Percentiles rank a stretch among this genome's conserved stretches.
Conservation (phyloP, 37 sponge, comb jelly and placozoan genomes). For the Cladorhizidae sp. region DNA sequence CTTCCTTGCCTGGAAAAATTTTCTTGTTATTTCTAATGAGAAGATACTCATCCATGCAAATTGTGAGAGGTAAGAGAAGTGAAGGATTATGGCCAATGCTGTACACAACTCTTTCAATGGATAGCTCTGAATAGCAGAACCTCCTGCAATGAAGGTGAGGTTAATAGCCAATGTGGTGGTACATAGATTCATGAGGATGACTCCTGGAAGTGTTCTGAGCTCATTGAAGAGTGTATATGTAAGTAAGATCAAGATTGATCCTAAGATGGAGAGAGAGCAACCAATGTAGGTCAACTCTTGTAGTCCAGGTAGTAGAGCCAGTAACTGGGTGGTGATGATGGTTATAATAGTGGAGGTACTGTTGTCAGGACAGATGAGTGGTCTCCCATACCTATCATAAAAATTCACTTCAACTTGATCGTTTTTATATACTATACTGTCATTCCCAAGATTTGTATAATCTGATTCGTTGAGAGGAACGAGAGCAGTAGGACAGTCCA, state of each 20-base stretch:
- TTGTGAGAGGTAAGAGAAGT: slow-evolving; percentile 43
- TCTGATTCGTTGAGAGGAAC: slow-evolving; percentile 11
- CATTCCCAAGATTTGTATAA: background rate
- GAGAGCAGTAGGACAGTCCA: slow-evolving; percentile 3
- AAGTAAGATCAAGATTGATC: slow-evolving; percentile 26
- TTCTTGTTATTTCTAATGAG: slow-evolving; percentile 17
- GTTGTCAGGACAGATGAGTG: slow-evolving; percentile 16
- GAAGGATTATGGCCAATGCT: slow-evolving; percentile 18
- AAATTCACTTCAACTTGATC: background rate
- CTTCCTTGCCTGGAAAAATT: background rate
- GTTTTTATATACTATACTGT: background rate
- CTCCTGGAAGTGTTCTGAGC: slow-evolving; percentile 42
- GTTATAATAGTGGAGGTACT: slow-evolving; percentile 4
- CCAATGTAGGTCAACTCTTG: slow-evolving; percentile 45
- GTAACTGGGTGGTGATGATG: background rate
- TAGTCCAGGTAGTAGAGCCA: slow-evolving; percentile 14
- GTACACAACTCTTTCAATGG: background rate
- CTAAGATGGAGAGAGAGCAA: slow-evolving; percentile 56
- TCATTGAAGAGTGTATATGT: slow-evolving; percentile 62
- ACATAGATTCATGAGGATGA: slow-evolving; percentile 50
- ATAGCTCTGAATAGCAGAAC: background rate
- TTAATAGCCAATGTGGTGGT: slow-evolving; percentile 28
- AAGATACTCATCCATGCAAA: slow-evolving; percentile 63
- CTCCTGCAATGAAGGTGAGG: slow-evolving; percentile 26
- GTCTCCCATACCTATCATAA: slow-evolving; percentile 4